These are phyloP conservation scores for Notolepis coatsorum DNA, from an alignment of 2,797 vertebrate genomes.

Conservation along the genomic window DNA sequence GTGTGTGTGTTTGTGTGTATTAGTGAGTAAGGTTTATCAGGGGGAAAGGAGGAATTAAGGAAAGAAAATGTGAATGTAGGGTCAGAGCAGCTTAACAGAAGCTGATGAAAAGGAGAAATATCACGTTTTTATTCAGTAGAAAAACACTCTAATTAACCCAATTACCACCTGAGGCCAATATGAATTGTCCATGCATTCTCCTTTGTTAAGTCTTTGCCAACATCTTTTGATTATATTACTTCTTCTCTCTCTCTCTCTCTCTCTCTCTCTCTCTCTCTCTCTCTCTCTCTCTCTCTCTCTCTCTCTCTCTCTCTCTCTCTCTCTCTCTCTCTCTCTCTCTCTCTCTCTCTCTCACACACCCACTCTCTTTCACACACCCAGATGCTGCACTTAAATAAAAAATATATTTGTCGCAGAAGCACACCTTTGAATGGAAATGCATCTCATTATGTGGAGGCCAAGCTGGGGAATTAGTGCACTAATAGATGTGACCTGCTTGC, in stretches of 20 bases:
- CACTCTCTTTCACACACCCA: too few relatives aligned
- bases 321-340: slow-evolving; percentile 2
- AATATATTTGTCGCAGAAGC: too few relatives aligned
- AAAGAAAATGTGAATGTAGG: neutral
- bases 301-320: slow-evolving; percentile 3
- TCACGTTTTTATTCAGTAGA: slow-evolving; percentile 40
- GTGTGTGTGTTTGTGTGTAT: too few relatives aligned
- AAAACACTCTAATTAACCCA: slow-evolving; percentile 62
- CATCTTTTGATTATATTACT: slow-evolving; percentile 66
- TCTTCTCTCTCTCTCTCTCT: too few relatives aligned
- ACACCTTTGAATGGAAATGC: slow-evolving; percentile 58
- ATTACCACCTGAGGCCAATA: slow-evolving; percentile 56
- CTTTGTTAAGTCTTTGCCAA: slow-evolving; percentile 72
- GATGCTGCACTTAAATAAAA: too few relatives aligned
- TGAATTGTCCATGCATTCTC: slow-evolving; percentile 50
- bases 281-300: neutral
- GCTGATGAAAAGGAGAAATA: slow-evolving; percentile 30
- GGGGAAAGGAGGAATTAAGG: neutral
- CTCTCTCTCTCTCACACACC: neutral
- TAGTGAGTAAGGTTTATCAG: too few relatives aligned
- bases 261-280: neutral
- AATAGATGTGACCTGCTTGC: slow-evolving; percentile 78
- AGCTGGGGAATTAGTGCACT: slow-evolving; percentile 76
- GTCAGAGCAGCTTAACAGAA: slow-evolving; percentile 20
- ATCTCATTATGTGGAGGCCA: slow-evolving; percentile 77